Evolutionary conservation across 2,113 vertebrate genomes (phyloP).

Genomic region (Rhynchopsitta pachyrhyncha): DNA sequence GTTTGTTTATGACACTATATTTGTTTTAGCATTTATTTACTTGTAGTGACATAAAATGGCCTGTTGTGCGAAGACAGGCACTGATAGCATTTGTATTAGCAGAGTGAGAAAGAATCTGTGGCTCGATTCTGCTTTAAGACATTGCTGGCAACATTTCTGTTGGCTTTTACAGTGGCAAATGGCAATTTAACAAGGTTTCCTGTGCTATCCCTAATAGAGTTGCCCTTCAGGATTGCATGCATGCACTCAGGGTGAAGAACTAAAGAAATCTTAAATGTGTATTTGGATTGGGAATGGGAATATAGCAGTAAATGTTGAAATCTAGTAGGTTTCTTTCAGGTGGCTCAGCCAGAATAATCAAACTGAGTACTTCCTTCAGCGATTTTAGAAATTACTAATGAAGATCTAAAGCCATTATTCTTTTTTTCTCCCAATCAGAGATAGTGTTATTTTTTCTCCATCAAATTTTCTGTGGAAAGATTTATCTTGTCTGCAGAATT

Average conservation of each 20-base stretch:
- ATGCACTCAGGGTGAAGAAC: background rate
- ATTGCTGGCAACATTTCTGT: background rate
- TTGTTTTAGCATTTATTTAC: background rate
- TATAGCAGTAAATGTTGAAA: background rate
- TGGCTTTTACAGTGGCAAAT: background rate
- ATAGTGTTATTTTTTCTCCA: background rate
- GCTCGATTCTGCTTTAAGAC: background rate
- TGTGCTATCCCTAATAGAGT: background rate
- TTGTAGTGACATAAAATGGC: background rate
- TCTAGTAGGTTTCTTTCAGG: background rate
- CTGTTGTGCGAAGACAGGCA: fast-evolving
- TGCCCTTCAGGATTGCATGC: background rate
- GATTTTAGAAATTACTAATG: background rate
- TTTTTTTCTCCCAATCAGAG: background rate
- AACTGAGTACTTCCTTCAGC: background rate
- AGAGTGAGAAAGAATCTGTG: background rate
- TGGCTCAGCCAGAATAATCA: background rate
- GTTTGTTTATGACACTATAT: background rate
- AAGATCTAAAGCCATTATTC: background rate
- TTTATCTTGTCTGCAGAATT: background rate
- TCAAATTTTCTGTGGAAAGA: background rate
- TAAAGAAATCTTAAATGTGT: background rate
- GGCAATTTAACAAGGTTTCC: background rate
- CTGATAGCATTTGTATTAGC: background rate
- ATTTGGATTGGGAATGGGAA: background rate